phyloP scores from a whole-genome alignment of 1,140 invertebrate species.

The Zaprionus nigranus region DNA sequence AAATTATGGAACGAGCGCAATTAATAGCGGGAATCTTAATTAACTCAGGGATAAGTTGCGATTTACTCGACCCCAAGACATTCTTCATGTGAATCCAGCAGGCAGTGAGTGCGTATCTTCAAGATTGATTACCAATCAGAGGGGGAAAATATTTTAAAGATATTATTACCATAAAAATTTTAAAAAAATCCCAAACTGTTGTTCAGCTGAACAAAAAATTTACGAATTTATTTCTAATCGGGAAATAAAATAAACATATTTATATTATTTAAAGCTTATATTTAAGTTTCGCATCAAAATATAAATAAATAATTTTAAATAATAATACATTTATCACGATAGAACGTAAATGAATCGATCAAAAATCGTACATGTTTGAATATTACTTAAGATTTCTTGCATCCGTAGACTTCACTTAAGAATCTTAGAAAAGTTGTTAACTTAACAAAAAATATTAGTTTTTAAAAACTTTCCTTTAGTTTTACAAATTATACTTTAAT shows the following conservation, averaged over 20 bases:
- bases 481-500: neutral
- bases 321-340: neutral
- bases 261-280: too few relatives aligned
- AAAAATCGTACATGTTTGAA: too few relatives aligned
- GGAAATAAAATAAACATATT: too few relatives aligned
- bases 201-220: too few relatives aligned
- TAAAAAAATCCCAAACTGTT: too few relatives aligned
- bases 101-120: neutral
- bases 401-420: too few relatives aligned
- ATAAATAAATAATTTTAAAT: too few relatives aligned
- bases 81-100: neutral
- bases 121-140: neutral
- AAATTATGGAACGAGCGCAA: conserved; percentile 22
- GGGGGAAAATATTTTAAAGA: neutral
- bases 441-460: neutral
- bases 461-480: neutral
- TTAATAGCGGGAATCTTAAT: conserved; percentile 32
- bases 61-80: conserved; percentile 1
- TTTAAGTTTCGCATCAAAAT: too few relatives aligned
- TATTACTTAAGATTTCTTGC: too few relatives aligned
- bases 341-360: neutral
- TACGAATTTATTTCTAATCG: too few relatives aligned
- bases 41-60: conserved; percentile 1
- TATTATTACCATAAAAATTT: too few relatives aligned
- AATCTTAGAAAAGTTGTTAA: too few relatives aligned